Conservation (phyloP, 2,888 invertebrate genomes). For the Dexiosoma caninum region DNA sequence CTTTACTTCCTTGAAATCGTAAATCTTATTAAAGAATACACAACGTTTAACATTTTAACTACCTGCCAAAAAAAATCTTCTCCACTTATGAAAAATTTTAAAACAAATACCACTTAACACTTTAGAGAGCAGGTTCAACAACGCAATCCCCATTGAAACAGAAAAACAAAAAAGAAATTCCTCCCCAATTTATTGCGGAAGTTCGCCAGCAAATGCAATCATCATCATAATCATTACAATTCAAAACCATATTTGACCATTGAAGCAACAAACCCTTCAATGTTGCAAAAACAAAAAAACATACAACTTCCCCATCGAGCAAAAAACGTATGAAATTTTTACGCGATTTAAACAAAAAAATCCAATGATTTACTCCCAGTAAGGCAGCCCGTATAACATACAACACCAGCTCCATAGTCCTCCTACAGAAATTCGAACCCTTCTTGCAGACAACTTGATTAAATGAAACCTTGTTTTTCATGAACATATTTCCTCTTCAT, state of each 20-base stretch:
- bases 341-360: no score
- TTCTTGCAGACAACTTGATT: slow-evolving; percentile 32
- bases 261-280: slow-evolving; percentile 60
- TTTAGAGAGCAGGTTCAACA: background rate
- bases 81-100: background rate
- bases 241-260: slow-evolving; percentile 54
- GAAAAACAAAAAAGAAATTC: background rate
- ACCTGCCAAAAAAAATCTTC: slow-evolving; percentile 1
- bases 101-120: slow-evolving; percentile 51
- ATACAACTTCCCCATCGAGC: background rate
- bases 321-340: slow-evolving; percentile 34
- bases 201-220: background rate
- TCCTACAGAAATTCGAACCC: slow-evolving; percentile 6
- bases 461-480: slow-evolving; percentile 37
- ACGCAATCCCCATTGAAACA: background rate
- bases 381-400: background rate
- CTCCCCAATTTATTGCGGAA: background rate
- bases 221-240: slow-evolving; percentile 45
- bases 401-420: background rate
- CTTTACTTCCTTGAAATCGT: no score
- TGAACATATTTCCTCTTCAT: background rate
- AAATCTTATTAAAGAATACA: no score
- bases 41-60: background rate
- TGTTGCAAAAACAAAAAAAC: slow-evolving; percentile 13
- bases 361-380: slow-evolving; percentile 45